phyloP scores from a whole-genome alignment of 2,113 vertebrate genomes.

The Apodemus speciosus region DNA sequence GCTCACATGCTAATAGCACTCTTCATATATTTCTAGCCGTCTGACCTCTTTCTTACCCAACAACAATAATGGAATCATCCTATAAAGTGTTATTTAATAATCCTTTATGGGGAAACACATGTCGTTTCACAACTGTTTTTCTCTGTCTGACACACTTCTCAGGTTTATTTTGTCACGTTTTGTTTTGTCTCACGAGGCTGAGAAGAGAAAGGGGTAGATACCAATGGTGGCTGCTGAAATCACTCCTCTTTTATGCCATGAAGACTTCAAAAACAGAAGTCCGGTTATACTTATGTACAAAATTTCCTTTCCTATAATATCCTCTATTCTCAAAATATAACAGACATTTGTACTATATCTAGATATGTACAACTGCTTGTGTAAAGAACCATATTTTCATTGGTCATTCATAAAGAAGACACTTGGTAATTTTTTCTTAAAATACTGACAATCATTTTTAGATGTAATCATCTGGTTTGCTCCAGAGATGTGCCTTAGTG shows the following conservation, averaged over 20 bases:
- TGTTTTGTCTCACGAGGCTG: slow-evolving; percentile 4
- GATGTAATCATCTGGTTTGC: neutral
- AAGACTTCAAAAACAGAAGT: slow-evolving; percentile 35
- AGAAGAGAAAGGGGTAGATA: slow-evolving; percentile 37
- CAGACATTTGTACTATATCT: slow-evolving; percentile 10
- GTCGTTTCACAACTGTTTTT: neutral
- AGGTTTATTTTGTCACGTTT: slow-evolving; percentile 28
- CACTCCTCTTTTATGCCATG: neutral
- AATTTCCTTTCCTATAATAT: neutral
- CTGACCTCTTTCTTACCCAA: neutral
- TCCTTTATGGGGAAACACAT: neutral
- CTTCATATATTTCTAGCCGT: neutral
- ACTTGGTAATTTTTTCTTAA: neutral
- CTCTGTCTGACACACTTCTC: neutral
- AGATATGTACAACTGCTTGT: slow-evolving; percentile 32
- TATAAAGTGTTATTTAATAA: neutral
- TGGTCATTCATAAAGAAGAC: neutral
- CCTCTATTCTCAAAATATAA: slow-evolving; percentile 20
- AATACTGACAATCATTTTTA: slow-evolving; percentile 33
- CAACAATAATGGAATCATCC: neutral
- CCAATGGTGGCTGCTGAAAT: neutral
- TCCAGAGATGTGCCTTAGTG: slow-evolving; percentile 20
- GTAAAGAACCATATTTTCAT: slow-evolving; percentile 3
- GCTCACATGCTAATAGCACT: neutral
- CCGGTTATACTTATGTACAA: neutral